Conservation (phyloP, 2,113 vertebrate species). For the Catharus fuscescens region DNA sequence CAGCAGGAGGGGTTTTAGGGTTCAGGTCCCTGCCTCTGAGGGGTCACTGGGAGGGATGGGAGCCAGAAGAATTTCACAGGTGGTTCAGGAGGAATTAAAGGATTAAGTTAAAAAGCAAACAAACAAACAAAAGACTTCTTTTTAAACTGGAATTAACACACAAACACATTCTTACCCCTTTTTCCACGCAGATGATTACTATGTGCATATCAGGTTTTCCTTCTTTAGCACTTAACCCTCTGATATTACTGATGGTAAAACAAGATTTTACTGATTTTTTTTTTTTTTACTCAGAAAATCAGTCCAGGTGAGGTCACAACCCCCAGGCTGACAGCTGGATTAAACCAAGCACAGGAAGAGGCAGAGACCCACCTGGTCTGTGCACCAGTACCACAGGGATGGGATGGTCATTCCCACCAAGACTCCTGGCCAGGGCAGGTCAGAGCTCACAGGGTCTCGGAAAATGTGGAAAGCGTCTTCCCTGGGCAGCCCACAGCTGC, state of each 20-base stretch:
- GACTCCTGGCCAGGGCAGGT: slow-evolving; percentile 94
- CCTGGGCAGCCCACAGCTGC: slow-evolving; percentile 89
- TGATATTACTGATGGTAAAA: not conserved
- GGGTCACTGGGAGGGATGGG: not conserved
- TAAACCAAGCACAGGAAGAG: accelerated
- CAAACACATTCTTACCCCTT: not conserved
- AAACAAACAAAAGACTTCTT: not conserved
- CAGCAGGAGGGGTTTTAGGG: not conserved
- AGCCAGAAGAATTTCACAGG: not conserved
- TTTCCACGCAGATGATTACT: not conserved
- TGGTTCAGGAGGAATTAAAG: not conserved
- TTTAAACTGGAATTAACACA: not conserved
- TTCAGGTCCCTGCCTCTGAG: not conserved
- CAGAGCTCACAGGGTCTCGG: slow-evolving; percentile 88
- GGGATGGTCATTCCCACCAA: slow-evolving; percentile 93
- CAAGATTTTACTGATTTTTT: not conserved
- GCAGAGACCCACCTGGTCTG: slow-evolving; percentile 86
- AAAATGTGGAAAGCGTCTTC: slow-evolving; percentile 92
- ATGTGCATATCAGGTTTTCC: not conserved
- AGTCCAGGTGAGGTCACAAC: not conserved
- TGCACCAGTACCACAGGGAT: slow-evolving; percentile 98
- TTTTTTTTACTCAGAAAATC: not conserved
- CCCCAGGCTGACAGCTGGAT: not conserved
- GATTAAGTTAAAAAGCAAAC: not conserved
- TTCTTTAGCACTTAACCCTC: not conserved